A percentile compares a stretch with the other conserved stretches of the same genome.
phyloP scores from a whole-genome alignment of 2,113 vertebrate genomes.

The Carettochelys insculpta region DNA sequence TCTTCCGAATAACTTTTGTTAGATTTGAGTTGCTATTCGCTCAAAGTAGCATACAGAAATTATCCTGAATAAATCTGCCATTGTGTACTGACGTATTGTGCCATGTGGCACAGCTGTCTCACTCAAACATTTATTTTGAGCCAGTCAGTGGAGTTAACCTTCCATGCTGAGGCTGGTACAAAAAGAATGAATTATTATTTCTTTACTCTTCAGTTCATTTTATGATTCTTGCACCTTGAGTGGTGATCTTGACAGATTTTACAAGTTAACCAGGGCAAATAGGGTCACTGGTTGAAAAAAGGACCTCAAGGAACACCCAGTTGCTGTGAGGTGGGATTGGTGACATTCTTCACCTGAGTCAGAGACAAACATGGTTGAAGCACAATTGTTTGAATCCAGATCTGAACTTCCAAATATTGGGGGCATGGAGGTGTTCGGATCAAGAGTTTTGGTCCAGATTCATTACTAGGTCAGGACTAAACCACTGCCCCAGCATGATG shows the following conservation, averaged over 20 bases:
- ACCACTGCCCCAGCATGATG: not conserved
- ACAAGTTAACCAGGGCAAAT: constrained; percentile 13
- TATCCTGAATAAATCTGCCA: not conserved
- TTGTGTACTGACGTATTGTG: not conserved
- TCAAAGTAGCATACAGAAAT: not conserved
- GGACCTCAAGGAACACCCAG: not conserved
- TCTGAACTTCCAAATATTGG: not conserved
- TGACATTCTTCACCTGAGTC: not conserved
- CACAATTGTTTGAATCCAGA: not conserved
- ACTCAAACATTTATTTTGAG: constrained; percentile 11
- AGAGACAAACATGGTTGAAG: not conserved
- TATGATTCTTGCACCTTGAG: not conserved
- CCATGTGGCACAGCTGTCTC: not conserved
- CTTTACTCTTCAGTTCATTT: not conserved
- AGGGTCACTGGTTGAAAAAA: not conserved
- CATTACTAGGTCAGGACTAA: not conserved
- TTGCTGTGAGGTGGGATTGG: not conserved
- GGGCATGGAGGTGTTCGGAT: not conserved
- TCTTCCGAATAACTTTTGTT: constrained; percentile 39
- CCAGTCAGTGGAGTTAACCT: constrained; percentile 24
- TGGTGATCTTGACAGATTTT: constrained; percentile 25
- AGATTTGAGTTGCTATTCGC: constrained; percentile 30
- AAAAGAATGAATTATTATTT: constrained; percentile 19
- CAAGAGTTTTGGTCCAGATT: not conserved
- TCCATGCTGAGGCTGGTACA: not conserved